phyloP scores from a whole-genome alignment of 2,113 vertebrate genomes.

The Chitala chitala region DNA sequence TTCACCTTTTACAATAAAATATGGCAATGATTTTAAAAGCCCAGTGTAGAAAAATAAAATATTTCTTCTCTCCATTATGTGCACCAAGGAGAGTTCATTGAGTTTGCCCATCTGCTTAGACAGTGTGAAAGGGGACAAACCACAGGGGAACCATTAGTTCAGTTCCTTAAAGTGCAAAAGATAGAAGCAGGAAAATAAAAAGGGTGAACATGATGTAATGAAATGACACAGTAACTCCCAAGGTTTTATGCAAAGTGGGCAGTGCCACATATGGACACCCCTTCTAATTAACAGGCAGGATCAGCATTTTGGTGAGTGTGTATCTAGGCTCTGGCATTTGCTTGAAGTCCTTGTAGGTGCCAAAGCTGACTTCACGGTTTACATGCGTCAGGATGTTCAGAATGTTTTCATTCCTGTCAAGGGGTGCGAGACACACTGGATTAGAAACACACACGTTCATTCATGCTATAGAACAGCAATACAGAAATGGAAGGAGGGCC shows the following conservation, averaged over 20 bases:
- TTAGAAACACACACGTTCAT: not conserved
- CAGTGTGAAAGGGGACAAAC: too few species aligned
- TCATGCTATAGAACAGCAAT: not conserved
- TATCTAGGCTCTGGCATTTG: constrained; percentile 78
- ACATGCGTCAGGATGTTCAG: constrained; percentile 71
- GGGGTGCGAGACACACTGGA: constrained; percentile 12
- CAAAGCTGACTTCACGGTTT: constrained; percentile 63
- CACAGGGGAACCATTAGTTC: too few species aligned
- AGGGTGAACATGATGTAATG: not conserved
- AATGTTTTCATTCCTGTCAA: constrained; percentile 63
- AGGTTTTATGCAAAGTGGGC: not conserved
- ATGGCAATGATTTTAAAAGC: too few species aligned
- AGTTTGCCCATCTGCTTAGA: too few species aligned
- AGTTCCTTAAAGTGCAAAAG: too few species aligned
- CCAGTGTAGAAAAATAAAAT: too few species aligned
- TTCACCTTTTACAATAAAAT: too few species aligned
- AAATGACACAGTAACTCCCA: not conserved
- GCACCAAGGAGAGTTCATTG: too few species aligned
- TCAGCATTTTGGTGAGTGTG: constrained; percentile 67
- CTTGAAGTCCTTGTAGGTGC: constrained; percentile 34
- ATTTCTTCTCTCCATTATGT: too few species aligned
- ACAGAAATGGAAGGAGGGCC: not conserved
- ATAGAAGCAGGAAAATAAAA: too few species aligned
- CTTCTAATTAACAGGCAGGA: constrained; percentile 51
- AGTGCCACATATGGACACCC: too few species aligned